Evolutionary conservation across 2,113 vertebrate species (phyloP), one percentile per base, ranked within the genome.

Genomic region (Ondatra zibethicus): DNA sequence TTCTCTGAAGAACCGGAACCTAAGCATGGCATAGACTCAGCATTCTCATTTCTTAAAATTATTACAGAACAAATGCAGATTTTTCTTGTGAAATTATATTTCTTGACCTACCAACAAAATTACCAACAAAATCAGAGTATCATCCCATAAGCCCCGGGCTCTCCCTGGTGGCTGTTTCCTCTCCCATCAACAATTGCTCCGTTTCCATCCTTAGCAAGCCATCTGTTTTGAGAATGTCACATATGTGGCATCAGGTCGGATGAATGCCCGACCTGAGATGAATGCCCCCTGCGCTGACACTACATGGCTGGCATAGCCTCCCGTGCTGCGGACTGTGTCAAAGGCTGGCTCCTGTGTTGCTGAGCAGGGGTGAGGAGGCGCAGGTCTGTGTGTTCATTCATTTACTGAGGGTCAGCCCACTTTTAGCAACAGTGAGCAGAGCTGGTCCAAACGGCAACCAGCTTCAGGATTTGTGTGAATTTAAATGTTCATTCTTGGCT

Each of bases 1-100:
- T 89, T 96, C 55, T 78, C 65, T 73, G 89, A 89, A 77, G n/a
- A 65, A 52, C 80, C 77, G 5, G 84, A 80, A 89, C 39, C 19
- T 58, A 68, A 76, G 17, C 9, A 36, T 7, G 68, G 8, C 10
- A 33, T 52, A 63, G 66, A 61, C 39, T 82, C n/a, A 65, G 3
- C 25, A 7, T 52, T 14, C 7, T 63, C 47, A 52, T 9, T 92
- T 75, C 50, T 70, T n/a, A 33, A 66, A 88, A n/a, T 88, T 68
- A 58, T 39, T 27, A 16, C 8, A 42, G 39, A 78, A 72, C 78
- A 78, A 77, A 52, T 39, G 27, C 8, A 10, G 4, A 13, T 61
- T 94, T 92, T 81, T 33, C 33, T n/a, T 50, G 39, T 58, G 39
- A n/a, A 85, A 45, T 63, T 85, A 9, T 47, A 65, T 65, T 63